Evolutionary conservation across 2,797 vertebrate species (phyloP), one percentile per base, ranked within the genome.

Genomic region (Poeciliopsis infans): DNA sequence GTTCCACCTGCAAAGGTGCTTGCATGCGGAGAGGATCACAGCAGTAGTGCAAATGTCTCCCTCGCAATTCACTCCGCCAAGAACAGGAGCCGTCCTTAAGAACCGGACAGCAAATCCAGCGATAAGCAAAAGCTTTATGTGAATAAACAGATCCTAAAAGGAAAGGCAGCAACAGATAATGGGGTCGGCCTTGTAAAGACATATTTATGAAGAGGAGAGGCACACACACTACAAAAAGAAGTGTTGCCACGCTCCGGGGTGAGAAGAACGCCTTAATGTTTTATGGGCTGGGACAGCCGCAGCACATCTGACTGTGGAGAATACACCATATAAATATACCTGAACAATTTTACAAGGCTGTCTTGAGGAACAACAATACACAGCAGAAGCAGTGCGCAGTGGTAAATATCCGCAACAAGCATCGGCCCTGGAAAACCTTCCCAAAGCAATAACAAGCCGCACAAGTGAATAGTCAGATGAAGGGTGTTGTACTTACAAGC

Each of bases 251-350:
- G 46, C 79, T 76, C 71, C 47, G 77, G 90, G 89, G 91, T 92
- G 91, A 92, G 85, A 89, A 80, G 85, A 91, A 85, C 82, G 81
- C 76, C 86, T 92, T 33, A 87, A 90, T 92, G 89, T 92, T 92
- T 93, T 83, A 93, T 91, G 89, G 85, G 85, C 43, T 72, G 83
- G 86, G 90, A 87, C 78, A 57, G 79, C 45, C 7, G 83, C 55
- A 69, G 80, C 18, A 20, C 74, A n/a, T 74, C 86, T 83, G 74
- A 69, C 81, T 70, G 76, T 31, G 72, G 74, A 86, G 39, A 81
- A 91, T 86, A 86, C 79, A 75, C 68, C 81, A 83, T 80, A 86
- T 87, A 93, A 92, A 91, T 86, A 88, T 84, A 89, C 81, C 86
- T 85, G 79, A 91, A 70, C 83, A 92, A 80, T 86, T 93, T 93